These are phyloP conservation scores for Brassicogethes aeneus DNA, from an alignment of 2,888 invertebrate species.

Conservation along the genomic window DNA sequence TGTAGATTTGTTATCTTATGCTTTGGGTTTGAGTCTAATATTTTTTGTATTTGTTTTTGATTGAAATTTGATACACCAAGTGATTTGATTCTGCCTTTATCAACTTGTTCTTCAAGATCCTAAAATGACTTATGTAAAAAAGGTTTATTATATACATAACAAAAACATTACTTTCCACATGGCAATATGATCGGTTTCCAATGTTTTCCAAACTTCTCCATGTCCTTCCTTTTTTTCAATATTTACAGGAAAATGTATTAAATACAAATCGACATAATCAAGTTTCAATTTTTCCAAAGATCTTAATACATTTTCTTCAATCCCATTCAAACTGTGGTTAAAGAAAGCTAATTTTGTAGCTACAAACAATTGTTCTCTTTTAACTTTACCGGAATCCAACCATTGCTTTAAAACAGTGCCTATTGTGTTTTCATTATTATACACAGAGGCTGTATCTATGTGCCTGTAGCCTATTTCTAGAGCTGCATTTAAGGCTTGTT, in stretches of 20 bases:
- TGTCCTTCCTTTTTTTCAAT: neutral
- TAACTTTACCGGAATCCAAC: constrained; percentile 1
- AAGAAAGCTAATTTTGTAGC: neutral
- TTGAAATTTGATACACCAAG: constrained; percentile 1
- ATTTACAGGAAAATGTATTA: neutral
- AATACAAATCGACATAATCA: constrained; percentile 2
- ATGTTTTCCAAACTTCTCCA: neutral
- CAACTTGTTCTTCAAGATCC: constrained; percentile 1
- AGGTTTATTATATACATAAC: neutral
- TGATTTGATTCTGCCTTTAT: neutral
- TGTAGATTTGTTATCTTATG: neutral
- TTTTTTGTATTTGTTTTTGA: neutral
- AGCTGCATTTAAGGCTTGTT: neutral
- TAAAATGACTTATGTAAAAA: neutral
- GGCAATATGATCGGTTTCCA: neutral
- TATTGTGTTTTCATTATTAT: constrained; percentile 1
- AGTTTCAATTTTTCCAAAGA: constrained; percentile 1
- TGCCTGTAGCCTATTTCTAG: constrained; percentile 2
- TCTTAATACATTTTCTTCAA: neutral
- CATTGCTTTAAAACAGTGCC: neutral
- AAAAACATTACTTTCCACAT: neutral
- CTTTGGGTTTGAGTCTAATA: neutral
- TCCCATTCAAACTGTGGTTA: neutral
- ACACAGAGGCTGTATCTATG: neutral
- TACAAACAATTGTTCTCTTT: neutral